Evolutionary conservation across 2,888 invertebrate species (phyloP), one percentile per base, ranked within the genome.

Genomic region (Phengaris arion): DNA sequence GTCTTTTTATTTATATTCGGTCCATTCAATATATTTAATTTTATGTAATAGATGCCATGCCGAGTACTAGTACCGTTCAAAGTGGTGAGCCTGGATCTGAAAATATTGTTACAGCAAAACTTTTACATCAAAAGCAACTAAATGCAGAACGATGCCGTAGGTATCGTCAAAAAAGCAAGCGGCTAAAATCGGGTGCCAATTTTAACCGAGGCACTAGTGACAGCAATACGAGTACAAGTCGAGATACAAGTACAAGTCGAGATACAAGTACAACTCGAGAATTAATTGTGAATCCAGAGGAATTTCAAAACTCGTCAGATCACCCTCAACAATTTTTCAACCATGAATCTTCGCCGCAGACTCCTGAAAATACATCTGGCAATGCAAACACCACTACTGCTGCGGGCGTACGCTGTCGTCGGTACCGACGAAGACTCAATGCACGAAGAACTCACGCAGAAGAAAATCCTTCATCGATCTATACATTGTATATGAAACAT

Each of bases 21-120:
- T 77, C 68, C 68, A 76, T 77, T 77, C 68, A 77, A 76, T 77
- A 77, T 77, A 76, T 77, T 77, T 74, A 75, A 69, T 78, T 78
- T 77, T 74, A 77, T 77, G 74, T 76, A 74, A 77, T 55, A 76
- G 77, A 76, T 74, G 72, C 75, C 75, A 77, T 75, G 75, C 76
- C 75, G 52, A n/a, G n/a, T n/a, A n/a, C n/a, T n/a, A 75, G 76
- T 76, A 77, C 73, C 76, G 76, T 76, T 75, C 74, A 74, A 77
- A 77, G 75, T 76, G 75, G 55, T 55, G 55, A 55, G 6, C 55
- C 4, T 55, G n/a, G 3, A 55, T 55, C 55, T 2, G 10, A n/a
- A 8, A 55, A 55, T 55, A 55, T n/a, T 55, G 55, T n/a, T 55
- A n/a, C 55, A 4, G 55, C 10, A 55, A 55, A 55, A 9, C 10